Conservation (phyloP, 2,113 vertebrate species). For the Aepyceros melampus region DNA sequence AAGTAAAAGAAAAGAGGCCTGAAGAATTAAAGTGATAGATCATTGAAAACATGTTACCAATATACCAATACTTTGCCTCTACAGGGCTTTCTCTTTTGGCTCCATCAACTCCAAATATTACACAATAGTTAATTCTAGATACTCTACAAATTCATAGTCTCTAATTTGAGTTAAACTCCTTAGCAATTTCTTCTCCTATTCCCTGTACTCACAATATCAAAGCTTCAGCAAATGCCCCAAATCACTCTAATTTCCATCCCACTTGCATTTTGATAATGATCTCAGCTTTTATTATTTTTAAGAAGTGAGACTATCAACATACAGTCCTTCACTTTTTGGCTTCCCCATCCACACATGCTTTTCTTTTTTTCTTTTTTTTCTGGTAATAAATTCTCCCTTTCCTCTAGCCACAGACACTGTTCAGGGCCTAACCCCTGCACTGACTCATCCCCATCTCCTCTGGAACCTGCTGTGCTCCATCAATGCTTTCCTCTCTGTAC, state of each 20-base stretch:
- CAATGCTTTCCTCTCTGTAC: not conserved
- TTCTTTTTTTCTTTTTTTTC: not conserved
- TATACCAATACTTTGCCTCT: not conserved
- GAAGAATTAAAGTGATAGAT: not conserved
- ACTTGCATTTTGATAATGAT: not conserved
- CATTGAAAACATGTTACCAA: not conserved
- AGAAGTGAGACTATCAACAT: not conserved
- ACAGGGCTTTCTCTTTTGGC: not conserved
- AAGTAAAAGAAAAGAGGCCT: not conserved
- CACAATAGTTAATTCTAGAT: not conserved
- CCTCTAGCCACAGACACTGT: not conserved
- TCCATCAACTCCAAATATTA: not conserved
- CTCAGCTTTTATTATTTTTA: not conserved
- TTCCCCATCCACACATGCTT: not conserved
- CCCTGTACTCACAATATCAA: not conserved
- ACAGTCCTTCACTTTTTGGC: not conserved
- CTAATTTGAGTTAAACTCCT: not conserved
- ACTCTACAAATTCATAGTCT: not conserved
- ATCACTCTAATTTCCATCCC: not conserved
- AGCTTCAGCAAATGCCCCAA: not conserved
- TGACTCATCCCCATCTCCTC: not conserved
- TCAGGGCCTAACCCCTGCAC: not conserved
- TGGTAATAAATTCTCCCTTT: not conserved
- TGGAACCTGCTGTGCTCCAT: not conserved
- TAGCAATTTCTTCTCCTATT: not conserved